These are phyloP conservation scores for Parochlus steinenii DNA, from an alignment of 2,888 invertebrate genomes.

Conservation along the genomic window DNA sequence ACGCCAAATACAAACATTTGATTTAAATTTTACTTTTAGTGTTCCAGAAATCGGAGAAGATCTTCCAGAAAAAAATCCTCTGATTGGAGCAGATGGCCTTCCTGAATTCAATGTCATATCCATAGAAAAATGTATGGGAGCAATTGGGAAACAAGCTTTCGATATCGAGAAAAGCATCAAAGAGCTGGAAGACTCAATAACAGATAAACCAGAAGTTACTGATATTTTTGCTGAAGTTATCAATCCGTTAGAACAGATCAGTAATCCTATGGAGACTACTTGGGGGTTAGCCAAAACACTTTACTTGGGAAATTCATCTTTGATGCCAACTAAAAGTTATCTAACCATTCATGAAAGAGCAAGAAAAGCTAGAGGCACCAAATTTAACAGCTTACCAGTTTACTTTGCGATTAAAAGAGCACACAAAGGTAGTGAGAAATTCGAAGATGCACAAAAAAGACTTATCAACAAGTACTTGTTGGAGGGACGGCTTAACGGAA, in stretches of 20 bases:
- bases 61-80: constrained; percentile 52
- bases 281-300: constrained; percentile 79
- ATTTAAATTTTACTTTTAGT: constrained; percentile 31
- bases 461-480: constrained; percentile 60
- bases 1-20: neutral
- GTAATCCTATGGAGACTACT: constrained; percentile 58
- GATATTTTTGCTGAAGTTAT: constrained; percentile 53
- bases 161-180: constrained; percentile 64
- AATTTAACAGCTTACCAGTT: constrained; percentile 53
- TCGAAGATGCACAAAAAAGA: constrained; percentile 34
- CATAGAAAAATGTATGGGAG: constrained; percentile 69
- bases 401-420: constrained; percentile 39
- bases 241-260: constrained; percentile 54
- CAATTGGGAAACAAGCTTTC: constrained; percentile 65
- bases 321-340: constrained; percentile 66
- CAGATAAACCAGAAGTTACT: constrained; percentile 28
- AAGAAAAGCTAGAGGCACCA: constrained; percentile 50
- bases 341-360: constrained; percentile 66
- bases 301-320: constrained; percentile 58
- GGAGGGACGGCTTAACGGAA: constrained; percentile 71
- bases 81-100: constrained; percentile 48
- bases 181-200: constrained; percentile 43
- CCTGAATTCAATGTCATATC: constrained; percentile 69
- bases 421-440: constrained; percentile 36
- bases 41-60: constrained; percentile 76